Conservation (phyloP, 2,113 vertebrate genomes). For the Chaetops frenatus region DNA sequence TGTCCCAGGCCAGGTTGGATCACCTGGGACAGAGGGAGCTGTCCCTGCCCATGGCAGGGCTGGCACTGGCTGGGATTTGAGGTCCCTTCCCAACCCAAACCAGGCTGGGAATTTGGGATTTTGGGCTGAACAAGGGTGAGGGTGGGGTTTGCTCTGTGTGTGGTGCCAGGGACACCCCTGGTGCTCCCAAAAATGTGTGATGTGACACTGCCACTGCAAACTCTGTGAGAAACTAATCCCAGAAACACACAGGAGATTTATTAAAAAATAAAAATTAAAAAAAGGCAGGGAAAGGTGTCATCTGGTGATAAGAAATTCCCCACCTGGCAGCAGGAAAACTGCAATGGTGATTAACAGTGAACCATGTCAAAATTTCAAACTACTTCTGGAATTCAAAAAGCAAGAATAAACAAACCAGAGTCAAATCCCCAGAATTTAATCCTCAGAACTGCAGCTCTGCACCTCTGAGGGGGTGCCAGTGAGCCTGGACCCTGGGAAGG, state of each 20-base stretch:
- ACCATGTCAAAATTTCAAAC: neutral
- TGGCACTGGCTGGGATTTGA: rapidly evolving
- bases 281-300: neutral
- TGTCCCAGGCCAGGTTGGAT: neutral
- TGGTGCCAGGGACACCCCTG: neutral
- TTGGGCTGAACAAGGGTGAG: neutral
- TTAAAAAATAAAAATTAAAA: too few relatives aligned
- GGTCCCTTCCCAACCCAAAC: neutral
- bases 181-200: neutral
- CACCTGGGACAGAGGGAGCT: neutral
- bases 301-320: neutral
- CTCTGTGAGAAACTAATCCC: neutral
- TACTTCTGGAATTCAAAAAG: neutral
- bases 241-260: neutral
- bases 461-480: neutral
- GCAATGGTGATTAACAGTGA: rapidly evolving
- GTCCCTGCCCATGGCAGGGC: neutral
- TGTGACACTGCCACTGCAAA: neutral
- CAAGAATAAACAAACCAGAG: neutral
- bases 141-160: neutral
- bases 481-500: neutral
- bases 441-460: neutral
- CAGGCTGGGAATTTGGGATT: rapidly evolving
- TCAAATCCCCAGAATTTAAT: neutral
- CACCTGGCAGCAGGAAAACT: neutral